phyloP scores from a whole-genome alignment of 1,140 invertebrate species.

The Drosophila pectinifera region DNA sequence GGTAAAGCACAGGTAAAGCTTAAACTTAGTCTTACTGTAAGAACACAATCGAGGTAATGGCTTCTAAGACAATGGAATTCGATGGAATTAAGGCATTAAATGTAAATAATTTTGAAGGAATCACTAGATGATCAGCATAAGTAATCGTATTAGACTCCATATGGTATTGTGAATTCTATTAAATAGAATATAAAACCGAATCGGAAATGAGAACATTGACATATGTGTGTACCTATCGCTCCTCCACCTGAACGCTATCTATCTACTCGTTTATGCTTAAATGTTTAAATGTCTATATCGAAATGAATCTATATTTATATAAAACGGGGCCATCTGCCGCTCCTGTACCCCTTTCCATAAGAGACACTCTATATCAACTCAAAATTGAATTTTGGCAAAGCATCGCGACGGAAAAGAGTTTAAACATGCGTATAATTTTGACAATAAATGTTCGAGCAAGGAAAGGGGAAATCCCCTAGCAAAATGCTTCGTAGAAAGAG shows the following conservation, averaged over 20 bases:
- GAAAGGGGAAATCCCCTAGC: constrained; percentile 19
- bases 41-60: constrained; percentile 60
- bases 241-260: constrained; percentile 78
- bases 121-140: constrained; percentile 29
- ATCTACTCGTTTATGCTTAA: constrained; percentile 63
- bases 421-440: constrained; percentile 74
- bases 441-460: constrained; percentile 65
- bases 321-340: constrained; percentile 41
- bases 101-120: constrained; percentile 15
- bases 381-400: constrained; percentile 70
- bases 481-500: constrained; percentile 50
- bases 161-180: constrained; percentile 57
- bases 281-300: constrained; percentile 51
- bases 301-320: constrained; percentile 50
- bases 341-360: constrained; percentile 14
- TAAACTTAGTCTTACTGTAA: constrained; percentile 54
- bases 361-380: constrained; percentile 33
- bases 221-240: constrained; percentile 82
- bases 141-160: constrained; percentile 44
- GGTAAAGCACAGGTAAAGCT: constrained; percentile 63
- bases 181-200: constrained; percentile 57
- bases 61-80: constrained; percentile 27
- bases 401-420: constrained; percentile 13
- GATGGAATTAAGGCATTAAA: constrained; percentile 2
- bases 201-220: constrained; percentile 67